Evolutionary conservation across 2,888 invertebrate genomes (phyloP), one percentile per base, ranked within the genome.

Genomic region (Cetonia aurata): DNA sequence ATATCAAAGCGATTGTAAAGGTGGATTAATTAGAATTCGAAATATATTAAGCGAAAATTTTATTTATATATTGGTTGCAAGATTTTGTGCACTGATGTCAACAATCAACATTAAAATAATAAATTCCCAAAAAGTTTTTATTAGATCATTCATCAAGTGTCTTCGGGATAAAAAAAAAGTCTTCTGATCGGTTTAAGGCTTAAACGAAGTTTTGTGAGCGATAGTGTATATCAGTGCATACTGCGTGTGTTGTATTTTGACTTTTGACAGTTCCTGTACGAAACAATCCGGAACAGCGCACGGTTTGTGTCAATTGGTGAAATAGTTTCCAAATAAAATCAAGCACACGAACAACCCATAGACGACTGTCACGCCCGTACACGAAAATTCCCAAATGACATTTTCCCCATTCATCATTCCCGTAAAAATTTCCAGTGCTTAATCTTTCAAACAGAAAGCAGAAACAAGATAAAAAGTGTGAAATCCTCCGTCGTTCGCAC

Each of bases 381-480:
- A 25, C 55, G 60, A 68, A 71, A 71, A 71, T 59, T 71, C 65
- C 19, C 50, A 71, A 71, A 71, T 71, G 71, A 69, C 71, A 71
- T 71, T 67, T 71, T 71, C 68, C n/a, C 55, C 59, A 67, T 69
- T 68, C 71, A 68, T 69, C 71, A 71, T 56, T 50, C 65, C 52
- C 52, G 48, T 55, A 25, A 25, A 69, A 71, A 71, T 56, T 65
- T 71, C 65, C 42, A 71, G 71, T 71, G 48, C 37, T 37, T 8
- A 46, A 65, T 46, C 65, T 53, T 48, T 37, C 31, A 68, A 71
- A 65, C 67, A 42, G 25, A 66, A 60, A 17, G 37, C 33, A 12
- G 31, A 67, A 56, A 55, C 37, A 33, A 15, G 15, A 31, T 8
- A 4, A 56, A n/a, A 56, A 56, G 55, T 41, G 55, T 33, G 46